These are phyloP conservation scores for Fregata magnificens DNA, from an alignment of 2,113 vertebrate species.

Conservation along the genomic window DNA sequence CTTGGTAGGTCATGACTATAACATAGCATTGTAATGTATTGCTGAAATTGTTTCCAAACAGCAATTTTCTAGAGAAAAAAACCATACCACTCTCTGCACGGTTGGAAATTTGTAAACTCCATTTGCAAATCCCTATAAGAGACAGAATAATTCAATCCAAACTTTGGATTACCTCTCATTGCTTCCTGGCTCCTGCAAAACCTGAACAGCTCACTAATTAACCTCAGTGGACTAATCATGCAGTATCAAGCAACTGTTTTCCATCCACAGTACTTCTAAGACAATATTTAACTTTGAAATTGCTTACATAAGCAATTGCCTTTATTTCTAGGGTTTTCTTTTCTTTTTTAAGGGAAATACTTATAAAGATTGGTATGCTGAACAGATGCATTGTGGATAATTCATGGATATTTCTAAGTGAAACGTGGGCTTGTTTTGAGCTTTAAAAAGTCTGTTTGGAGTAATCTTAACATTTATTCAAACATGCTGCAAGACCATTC, in stretches of 20 bases:
- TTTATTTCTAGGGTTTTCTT: constrained; percentile 14
- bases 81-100: neutral
- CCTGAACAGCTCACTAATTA: neutral
- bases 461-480: neutral
- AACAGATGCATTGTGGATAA: neutral
- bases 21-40: neutral
- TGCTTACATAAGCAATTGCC: neutral
- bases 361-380: neutral
- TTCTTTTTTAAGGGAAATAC: neutral
- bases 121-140: constrained; percentile 10
- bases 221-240: neutral
- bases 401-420: neutral
- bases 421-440: neutral
- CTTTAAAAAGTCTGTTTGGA: neutral
- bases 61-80: neutral
- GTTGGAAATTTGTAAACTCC: constrained; percentile 8
- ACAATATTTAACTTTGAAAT: constrained; percentile 6
- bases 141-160: constrained; percentile 3
- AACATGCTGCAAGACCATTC: neutral
- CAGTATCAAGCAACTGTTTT: constrained; percentile 19
- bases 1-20: neutral
- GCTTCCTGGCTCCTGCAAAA: constrained; percentile 10
- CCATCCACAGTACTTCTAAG: neutral
- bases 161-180: constrained; percentile 22
- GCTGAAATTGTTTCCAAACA: neutral